These are phyloP conservation scores for Herpetotheres cachinnans DNA, from an alignment of 2,113 vertebrate genomes.

Conservation along the genomic window DNA sequence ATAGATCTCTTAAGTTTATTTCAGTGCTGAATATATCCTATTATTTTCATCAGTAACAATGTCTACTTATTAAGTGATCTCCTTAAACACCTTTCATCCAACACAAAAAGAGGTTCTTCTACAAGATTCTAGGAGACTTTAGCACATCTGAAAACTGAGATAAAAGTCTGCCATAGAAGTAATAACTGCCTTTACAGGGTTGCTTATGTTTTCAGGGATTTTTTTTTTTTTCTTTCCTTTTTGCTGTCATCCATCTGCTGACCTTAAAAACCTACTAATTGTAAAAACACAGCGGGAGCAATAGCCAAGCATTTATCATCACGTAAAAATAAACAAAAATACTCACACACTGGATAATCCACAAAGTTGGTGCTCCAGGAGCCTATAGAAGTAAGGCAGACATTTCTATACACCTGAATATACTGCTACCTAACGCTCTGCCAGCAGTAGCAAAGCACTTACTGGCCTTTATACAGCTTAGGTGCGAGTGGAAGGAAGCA, in stretches of 20 bases:
- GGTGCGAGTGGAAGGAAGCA: background rate
- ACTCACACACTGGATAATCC: background rate
- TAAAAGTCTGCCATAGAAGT: background rate
- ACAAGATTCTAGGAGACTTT: background rate
- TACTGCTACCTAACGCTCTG: rapidly evolving
- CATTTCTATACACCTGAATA: rapidly evolving
- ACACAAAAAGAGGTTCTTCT: background rate
- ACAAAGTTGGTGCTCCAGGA: rapidly evolving
- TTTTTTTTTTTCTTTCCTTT: background rate
- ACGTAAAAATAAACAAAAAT: background rate
- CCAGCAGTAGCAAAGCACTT: rapidly evolving
- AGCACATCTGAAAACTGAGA: background rate
- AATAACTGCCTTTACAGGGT: background rate
- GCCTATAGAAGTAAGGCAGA: rapidly evolving
- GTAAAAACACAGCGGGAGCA: background rate
- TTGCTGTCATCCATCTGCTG: background rate
- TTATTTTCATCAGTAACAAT: background rate
- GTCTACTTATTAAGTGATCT: background rate
- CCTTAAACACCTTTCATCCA: background rate
- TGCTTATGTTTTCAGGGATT: background rate
- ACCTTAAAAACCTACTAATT: background rate
- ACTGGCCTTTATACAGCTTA: background rate
- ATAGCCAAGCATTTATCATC: background rate
- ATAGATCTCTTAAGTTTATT: background rate
- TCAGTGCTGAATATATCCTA: background rate